Conservation (phyloP, 1,140 invertebrate genomes). For the Monochamus saltuarius region DNA sequence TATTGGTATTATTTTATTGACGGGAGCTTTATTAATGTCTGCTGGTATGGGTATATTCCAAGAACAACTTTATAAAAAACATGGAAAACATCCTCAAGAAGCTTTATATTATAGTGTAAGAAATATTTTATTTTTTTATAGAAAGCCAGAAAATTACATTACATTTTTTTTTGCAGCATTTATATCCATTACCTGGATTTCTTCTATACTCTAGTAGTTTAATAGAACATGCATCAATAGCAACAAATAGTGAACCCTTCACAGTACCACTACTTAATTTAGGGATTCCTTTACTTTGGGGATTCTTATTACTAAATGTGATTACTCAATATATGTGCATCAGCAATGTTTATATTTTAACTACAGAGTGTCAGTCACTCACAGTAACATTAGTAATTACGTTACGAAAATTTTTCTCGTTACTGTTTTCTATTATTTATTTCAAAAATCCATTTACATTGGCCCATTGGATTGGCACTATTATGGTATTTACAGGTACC, state of each 20-base stretch:
- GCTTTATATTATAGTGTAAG: constrained; percentile 88
- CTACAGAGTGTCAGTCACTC: constrained; percentile 89
- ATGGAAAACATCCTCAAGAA: constrained; percentile 94
- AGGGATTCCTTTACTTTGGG: constrained; percentile 70
- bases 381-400: constrained; percentile 96
- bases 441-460: constrained; percentile 93
- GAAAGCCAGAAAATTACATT: constrained; percentile 9
- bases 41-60: constrained; percentile 97
- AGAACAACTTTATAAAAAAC: constrained; percentile 81
- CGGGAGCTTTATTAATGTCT: constrained; percentile 87
- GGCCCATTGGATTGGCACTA: constrained; percentile 90
- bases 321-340: constrained; percentile 95
- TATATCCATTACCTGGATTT: constrained; percentile 86
- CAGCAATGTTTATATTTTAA: constrained; percentile 90
- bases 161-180: constrained; percentile 63
- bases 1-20: constrained; percentile 81
- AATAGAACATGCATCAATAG: constrained; percentile 66
- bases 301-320: constrained; percentile 84
- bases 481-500: constrained; percentile 90
- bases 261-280: constrained; percentile 54
- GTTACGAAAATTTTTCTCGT: constrained; percentile 90
- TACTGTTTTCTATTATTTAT: constrained; percentile 94
- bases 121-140: background rate
- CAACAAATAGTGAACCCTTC: constrained; percentile 58
- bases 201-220: constrained; percentile 75